Conservation (phyloP, 1,140 invertebrate species). For the Elymnias hypermnestra region DNA sequence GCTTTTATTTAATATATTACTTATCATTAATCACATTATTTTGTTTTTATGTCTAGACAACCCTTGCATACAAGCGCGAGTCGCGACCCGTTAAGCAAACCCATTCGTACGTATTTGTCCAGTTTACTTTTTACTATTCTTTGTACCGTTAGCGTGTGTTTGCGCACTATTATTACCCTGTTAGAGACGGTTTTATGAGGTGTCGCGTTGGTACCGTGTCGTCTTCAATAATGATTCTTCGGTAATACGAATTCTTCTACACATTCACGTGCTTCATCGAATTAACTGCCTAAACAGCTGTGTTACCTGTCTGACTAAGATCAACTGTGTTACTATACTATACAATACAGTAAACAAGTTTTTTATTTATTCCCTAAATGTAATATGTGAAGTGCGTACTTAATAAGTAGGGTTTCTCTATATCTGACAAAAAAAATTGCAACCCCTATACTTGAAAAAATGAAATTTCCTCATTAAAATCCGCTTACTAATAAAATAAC, state of each 20-base stretch:
- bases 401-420: too few species aligned
- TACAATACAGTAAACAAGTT: too few species aligned
- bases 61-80: conserved; percentile 19
- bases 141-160: conserved; percentile 64
- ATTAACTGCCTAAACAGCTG: background rate
- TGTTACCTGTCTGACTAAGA: too few species aligned
- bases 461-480: too few species aligned
- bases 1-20: too few species aligned
- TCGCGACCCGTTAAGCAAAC: conserved; percentile 62
- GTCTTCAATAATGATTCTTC: conserved; percentile 1
- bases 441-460: too few species aligned
- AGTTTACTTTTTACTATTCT: conserved; percentile 72
- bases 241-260: conserved; percentile 1
- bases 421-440: too few species aligned
- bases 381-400: too few species aligned
- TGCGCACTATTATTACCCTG: conserved; percentile 63
- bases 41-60: conserved; percentile 4
- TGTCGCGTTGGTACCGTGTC: conserved; percentile 4
- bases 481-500: too few species aligned
- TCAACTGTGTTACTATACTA: too few species aligned
- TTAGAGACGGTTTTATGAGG: conserved; percentile 33
- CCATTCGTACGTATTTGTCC: conserved; percentile 65
- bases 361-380: too few species aligned
- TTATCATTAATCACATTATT: too few species aligned
- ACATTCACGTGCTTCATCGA: background rate